Base-by-base conservation (phyloP, 2,113 vertebrate species). In the Chaenocephalus aceratus region DNA sequence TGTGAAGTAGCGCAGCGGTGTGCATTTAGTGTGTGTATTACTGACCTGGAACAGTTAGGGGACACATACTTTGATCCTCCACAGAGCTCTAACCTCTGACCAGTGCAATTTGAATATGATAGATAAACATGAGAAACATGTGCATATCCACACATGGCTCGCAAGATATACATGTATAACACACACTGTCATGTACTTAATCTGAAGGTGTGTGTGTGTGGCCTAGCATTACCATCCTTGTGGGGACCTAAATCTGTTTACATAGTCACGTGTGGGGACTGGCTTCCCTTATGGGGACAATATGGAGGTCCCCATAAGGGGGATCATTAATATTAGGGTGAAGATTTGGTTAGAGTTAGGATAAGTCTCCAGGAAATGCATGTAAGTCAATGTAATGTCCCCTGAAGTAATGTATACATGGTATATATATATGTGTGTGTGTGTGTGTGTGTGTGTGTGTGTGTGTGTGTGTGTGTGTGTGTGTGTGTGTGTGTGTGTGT, bases 401-500 rank as follows among this genome's bases (percentile, higher is more conserved):
- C 21, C 21, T 21, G 21, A 21, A 21, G 21, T 21, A 1, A 21
- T 21, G 21, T 21, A 21, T 21, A 21, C 21, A 21, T 21, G 21
- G 14, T n/a, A n/a, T n/a, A n/a, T n/a, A n/a, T n/a, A n/a, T n/a
- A n/a, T 21, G 34, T 11, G 12, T 75, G 41, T 74, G 53, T 56
- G 53, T 56, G 53, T 56, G 54, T 56, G 54, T 56, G 34, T 41
- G 16, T 68, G 3, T n/a, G n/a, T n/a, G n/a, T n/a, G n/a, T n/a
- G n/a, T n/a, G n/a, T n/a, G n/a, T n/a, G n/a, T n/a, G n/a, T n/a
- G n/a, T n/a, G n/a, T n/a, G n/a, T n/a, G n/a, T n/a, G n/a, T n/a
- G n/a, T n/a, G 14, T 21, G 34, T 11, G 12, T 75, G 41, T 74
- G 53, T 56, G 53, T 56, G 53, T 56, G 54, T 56, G 54, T 56